phyloP scores from a whole-genome alignment of 1,140 invertebrate species.

The Cepaea nemoralis region DNA sequence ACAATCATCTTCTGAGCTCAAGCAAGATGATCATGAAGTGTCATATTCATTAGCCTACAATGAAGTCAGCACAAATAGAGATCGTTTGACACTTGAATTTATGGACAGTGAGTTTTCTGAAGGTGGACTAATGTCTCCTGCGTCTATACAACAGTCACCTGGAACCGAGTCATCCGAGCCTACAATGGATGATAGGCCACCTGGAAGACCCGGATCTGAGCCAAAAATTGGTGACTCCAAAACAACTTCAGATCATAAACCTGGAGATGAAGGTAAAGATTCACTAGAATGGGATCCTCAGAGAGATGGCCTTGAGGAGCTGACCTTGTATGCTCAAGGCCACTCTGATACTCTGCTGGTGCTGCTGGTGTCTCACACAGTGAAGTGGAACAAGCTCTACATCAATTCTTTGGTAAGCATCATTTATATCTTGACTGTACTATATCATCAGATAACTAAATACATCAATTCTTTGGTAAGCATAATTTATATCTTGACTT shows the following conservation, averaged over 20 bases:
- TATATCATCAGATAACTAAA: too few relatives aligned
- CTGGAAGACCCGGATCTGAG: background rate
- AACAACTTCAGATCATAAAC: constrained; percentile 22
- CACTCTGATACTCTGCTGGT: constrained; percentile 59
- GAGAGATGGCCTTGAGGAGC: constrained; percentile 39
- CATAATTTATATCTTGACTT: too few relatives aligned
- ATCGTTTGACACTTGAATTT: constrained; percentile 7
- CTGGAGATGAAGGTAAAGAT: background rate
- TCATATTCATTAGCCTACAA: background rate
- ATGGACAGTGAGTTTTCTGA: constrained; percentile 37
- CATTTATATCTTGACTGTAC: too few relatives aligned
- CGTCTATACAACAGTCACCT: constrained; percentile 20
- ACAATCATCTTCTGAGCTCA: constrained; percentile 22
- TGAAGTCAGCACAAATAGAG: background rate
- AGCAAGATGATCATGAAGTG: background rate
- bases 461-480: too few relatives aligned
- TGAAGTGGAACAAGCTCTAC: constrained; percentile 34
- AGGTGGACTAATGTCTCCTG: constrained; percentile 29
- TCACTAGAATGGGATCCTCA: constrained; percentile 25
- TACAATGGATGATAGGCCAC: background rate
- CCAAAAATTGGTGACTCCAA: background rate
- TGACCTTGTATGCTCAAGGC: constrained; percentile 59
- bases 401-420: constrained; percentile 53
- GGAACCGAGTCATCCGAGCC: background rate
- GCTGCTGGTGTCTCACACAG: constrained; percentile 49